Percentiles rank a stretch among this genome's conserved stretches.
These are phyloP conservation scores for Cylloceria caligata DNA, from an alignment of 2,888 invertebrate genomes.

Conservation along the genomic window DNA sequence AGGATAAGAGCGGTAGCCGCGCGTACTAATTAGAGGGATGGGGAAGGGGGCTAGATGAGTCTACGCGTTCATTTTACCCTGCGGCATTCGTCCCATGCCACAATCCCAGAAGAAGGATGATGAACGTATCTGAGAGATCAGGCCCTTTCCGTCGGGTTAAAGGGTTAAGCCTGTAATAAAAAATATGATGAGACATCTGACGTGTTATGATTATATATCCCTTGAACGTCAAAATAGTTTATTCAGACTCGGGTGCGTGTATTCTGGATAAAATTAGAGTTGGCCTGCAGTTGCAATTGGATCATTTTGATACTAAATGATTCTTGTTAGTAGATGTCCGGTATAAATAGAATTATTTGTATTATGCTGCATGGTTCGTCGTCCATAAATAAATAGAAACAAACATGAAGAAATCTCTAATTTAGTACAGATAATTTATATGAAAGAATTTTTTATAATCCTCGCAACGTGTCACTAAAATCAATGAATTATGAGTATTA, in stretches of 20 bases:
- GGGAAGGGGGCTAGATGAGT: slow-evolving; percentile 33
- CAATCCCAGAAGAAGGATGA: slow-evolving; percentile 25
- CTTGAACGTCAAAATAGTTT: slow-evolving; percentile 16
- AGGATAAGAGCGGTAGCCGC: slow-evolving; percentile 38
- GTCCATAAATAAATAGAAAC: too few species aligned
- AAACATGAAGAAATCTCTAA: too few species aligned
- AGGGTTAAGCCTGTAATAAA: slow-evolving; percentile 22
- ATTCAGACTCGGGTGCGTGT: not conserved
- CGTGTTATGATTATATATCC: slow-evolving; percentile 23
- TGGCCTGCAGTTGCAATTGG: not conserved
- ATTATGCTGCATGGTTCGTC: not conserved
- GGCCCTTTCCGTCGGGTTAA: slow-evolving; percentile 14
- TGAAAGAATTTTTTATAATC: too few species aligned
- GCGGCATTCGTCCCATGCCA: slow-evolving; percentile 18
- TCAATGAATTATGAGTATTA: too few species aligned
- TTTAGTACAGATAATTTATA: too few species aligned
- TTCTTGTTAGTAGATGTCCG: slow-evolving; percentile 5
- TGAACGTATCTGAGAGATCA: not conserved
- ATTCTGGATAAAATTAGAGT: slow-evolving; percentile 7
- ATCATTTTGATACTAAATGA: slow-evolving; percentile 2
- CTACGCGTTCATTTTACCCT: slow-evolving; percentile 33
- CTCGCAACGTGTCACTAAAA: too few species aligned
- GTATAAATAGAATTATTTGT: not conserved
- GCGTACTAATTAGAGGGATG: slow-evolving; percentile 66
- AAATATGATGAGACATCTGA: slow-evolving; percentile 22